Evolutionary conservation across 2,797 vertebrate genomes (phyloP), one percentile per base, ranked within the genome.

Genomic region (Spinus olivaceus): DNA sequence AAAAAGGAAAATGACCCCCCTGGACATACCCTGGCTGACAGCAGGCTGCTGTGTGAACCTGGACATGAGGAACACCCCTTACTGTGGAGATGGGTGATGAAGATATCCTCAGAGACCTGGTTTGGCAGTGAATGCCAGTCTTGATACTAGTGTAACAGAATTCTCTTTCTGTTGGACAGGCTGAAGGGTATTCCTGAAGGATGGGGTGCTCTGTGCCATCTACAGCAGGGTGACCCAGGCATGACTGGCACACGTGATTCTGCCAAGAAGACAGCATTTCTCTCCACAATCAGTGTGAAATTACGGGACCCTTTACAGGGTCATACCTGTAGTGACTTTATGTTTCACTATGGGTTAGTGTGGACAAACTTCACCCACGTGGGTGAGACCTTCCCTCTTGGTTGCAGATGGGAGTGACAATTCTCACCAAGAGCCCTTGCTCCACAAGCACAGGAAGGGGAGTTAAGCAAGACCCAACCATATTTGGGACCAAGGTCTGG

Each of bases 331-430:
- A 37, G 35, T 37, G 35, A 51, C 8, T 73, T 84, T 20, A 42
- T 0, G 2, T 2, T 0, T 78, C 51, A 24, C 35, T 69, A 41
- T 21, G 39, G 18, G 8, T 60, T 76, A 35, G 4, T 27, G 22
- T 42, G 44, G 53, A 70, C 23, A 59, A 42, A 72, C 8, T 10
- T 66, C 17, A 21, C 6, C 17, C 35, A 6, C 15, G 1, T 20
- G 44, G 13, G 41, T 56, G 59, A 72, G 27, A 76, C 12, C 7
- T 73, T 78, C 25, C 10, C 30, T 64, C 28, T 78, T 79, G 22
- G 9, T 15, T 84, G 37, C 0, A 0, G 15, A 41, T 59, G 11
- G 39, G n/a, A 81, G 63, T 30, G 35, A 70, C 23, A 39, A 1
- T 70, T 73, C 24, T 39, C 10, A 27, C 16, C 15, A 66, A 65